Conservation (phyloP, 2,888 invertebrate species). For the Hypercompe scribonia region DNA sequence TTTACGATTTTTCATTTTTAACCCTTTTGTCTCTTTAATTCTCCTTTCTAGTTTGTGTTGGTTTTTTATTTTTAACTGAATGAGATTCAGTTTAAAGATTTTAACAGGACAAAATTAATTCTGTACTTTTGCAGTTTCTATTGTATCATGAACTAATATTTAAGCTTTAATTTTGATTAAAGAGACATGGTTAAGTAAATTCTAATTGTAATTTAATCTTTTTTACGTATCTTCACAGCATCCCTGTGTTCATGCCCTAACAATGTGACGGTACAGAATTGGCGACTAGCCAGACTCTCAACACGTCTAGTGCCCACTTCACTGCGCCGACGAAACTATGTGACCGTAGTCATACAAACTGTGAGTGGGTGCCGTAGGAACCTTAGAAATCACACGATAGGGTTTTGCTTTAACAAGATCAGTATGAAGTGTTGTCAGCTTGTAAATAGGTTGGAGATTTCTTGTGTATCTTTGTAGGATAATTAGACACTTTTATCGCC, state of each 20-base stretch:
- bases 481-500: not conserved
- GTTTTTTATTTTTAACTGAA: not conserved
- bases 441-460: not conserved
- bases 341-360: constrained; percentile 55
- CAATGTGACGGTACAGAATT: constrained; percentile 50
- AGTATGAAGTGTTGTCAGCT: not conserved
- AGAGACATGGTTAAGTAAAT: too few species aligned
- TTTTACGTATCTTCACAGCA: not conserved
- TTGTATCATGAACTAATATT: too few species aligned
- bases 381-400: constrained; percentile 46
- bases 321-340: constrained; percentile 55
- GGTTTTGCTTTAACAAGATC: constrained; percentile 35
- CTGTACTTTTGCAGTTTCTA: not conserved
- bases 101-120: not conserved
- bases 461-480: not conserved
- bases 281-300: constrained; percentile 71
- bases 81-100: not conserved
- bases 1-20: not conserved
- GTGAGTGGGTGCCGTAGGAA: constrained; percentile 45
- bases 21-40: not conserved
- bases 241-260: constrained; percentile 43
- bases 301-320: constrained; percentile 71
- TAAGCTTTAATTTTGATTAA: too few species aligned
- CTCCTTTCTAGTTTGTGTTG: not conserved
- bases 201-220: not conserved